Evolutionary conservation across 2,113 vertebrate species (phyloP).

Genomic region (Oreocharis arfaki): DNA sequence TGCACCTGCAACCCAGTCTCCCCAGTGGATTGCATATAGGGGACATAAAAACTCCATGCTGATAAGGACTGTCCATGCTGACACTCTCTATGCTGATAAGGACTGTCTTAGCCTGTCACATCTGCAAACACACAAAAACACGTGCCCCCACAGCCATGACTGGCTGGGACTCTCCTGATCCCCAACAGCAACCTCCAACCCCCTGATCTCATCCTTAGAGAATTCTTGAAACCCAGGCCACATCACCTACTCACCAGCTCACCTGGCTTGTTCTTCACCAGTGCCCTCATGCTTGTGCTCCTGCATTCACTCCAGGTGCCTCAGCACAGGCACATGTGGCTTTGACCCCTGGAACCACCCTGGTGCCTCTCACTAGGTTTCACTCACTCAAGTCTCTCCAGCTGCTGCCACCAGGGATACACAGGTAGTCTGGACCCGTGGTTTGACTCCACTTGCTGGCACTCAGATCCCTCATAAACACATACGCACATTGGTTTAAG

Average conservation of each 20-base stretch:
- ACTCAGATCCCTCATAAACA: neutral
- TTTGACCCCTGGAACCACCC: neutral
- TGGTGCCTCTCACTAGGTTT: neutral
- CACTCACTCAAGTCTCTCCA: neutral
- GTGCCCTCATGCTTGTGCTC: neutral
- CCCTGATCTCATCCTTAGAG: fast-evolving
- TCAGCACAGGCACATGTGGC: fast-evolving
- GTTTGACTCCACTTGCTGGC: neutral
- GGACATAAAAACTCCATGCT: neutral
- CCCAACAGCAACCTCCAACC: fast-evolving
- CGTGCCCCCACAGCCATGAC: fast-evolving
- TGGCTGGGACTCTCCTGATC: neutral
- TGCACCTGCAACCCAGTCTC: neutral
- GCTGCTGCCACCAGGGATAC: neutral
- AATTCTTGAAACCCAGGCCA: fast-evolving
- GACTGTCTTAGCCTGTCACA: neutral
- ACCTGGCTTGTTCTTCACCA: neutral
- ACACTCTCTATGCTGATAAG: neutral
- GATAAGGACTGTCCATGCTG: neutral
- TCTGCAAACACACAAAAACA: neutral
- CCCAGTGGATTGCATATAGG: neutral
- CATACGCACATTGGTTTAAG: neutral
- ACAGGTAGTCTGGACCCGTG: neutral
- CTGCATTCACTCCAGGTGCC: neutral
- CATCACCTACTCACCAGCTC: neutral